phyloP scores from a whole-genome alignment of 2,113 vertebrate genomes.

The Dissostichus mawsoni region DNA sequence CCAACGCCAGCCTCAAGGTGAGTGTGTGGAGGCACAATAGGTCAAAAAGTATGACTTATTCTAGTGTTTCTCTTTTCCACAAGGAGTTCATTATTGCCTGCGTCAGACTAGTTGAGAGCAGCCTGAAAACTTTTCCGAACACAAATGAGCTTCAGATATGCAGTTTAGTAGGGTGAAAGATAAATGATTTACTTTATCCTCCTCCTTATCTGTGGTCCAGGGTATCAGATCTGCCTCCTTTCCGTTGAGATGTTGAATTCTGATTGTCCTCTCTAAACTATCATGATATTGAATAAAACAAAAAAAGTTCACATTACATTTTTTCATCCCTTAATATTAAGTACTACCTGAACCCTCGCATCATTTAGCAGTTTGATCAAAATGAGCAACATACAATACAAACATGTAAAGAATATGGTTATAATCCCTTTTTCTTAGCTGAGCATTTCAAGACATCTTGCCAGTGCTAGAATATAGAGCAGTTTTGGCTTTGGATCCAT shows the following conservation, averaged over 20 bases:
- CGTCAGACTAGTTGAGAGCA: background rate
- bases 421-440: background rate
- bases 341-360: background rate
- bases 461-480: conserved; percentile 9
- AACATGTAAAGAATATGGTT: background rate
- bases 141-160: background rate
- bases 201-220: background rate
- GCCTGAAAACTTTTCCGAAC: background rate
- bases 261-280: background rate
- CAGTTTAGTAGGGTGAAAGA: background rate
- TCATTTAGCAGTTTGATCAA: background rate
- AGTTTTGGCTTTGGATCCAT: conserved; percentile 41
- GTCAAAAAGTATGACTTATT: background rate
- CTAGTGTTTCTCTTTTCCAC: background rate
- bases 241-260: background rate
- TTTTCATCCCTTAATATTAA: background rate
- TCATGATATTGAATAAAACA: background rate
- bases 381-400: background rate
- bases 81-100: background rate
- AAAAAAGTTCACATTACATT: no score
- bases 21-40: conserved; percentile 59
- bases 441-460: conserved; percentile 23
- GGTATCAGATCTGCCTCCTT: background rate
- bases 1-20: conserved; percentile 96
- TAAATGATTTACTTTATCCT: background rate